Evolutionary conservation across 2,888 invertebrate genomes (phyloP), one percentile per base, ranked within the genome.

Genomic region (Drosophila fulvimacula): DNA sequence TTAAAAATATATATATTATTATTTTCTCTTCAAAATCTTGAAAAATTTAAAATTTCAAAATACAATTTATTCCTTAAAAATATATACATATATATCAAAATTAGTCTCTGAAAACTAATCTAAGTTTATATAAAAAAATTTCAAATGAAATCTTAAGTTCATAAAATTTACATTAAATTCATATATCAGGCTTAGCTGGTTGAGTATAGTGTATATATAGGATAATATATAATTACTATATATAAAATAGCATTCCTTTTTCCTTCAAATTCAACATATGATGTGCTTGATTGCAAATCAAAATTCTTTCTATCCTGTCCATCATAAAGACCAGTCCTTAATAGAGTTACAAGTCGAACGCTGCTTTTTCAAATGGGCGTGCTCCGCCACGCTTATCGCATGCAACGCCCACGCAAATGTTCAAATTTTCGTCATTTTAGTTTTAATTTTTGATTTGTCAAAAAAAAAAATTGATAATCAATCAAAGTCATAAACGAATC

Each of bases 401-500:
- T 27, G 53, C 17, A 65, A 79, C 85, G 80, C 83, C 86, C 69
- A 70, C 86, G 36, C 80, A 80, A 80, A 80, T 80, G 81, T 75
- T 81, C 67, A 63, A 49, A 74, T 80, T 79, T 70, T 56, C n/a
- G 3, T 7, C 19, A 11, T 32, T 21, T 41, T 21, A 30, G 30
- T 39, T 55, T 42, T 42, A 15, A 42, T 6, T 42, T 42, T 42
- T 21, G 42, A 42, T 42, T 42, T 42, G 42, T 21, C 27, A 30
- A 30, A 5, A 1, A 5, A 19, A 41, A 19, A 15, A 21, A 21
- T 82, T 82, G 75, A 82, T 83, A 91, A 91, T 91, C 91, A 91
- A 91, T 91, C 91, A 91, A 87, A 86, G 90, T 89, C 90, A 90
- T 89, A 91, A 90, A 73, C 71, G 76, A 66, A 69, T 69, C 65